Evolutionary conservation across 2,797 vertebrate species (phyloP).

Genomic region (Mallotus villosus): DNA sequence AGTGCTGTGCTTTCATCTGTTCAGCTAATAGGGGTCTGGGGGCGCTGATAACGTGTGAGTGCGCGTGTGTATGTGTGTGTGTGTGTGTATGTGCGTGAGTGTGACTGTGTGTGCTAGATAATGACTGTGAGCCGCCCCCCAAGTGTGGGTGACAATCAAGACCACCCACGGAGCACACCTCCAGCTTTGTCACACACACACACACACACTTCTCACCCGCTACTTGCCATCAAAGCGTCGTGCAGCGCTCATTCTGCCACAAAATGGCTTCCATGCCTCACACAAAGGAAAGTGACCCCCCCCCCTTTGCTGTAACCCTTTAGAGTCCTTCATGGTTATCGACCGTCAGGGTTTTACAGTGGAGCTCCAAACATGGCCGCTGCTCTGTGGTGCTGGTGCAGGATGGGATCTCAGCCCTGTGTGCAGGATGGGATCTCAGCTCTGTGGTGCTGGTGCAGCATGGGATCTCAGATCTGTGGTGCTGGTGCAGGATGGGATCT

Average conservation of each 20-base stretch:
- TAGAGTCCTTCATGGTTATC: too few species aligned
- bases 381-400: too few species aligned
- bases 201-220: neutral
- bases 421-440: too few species aligned
- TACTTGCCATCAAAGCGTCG: neutral
- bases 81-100: conserved; percentile 2
- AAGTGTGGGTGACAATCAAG: neutral
- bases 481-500: too few species aligned
- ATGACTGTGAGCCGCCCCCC: neutral
- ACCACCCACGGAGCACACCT: neutral
- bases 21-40: conserved; percentile 2
- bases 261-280: neutral
- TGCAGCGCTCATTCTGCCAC: neutral
- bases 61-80: neutral
- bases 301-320: neutral
- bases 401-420: too few species aligned
- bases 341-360: too few species aligned
- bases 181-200: neutral
- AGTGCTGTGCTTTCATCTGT: conserved; percentile 10
- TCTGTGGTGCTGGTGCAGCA: too few species aligned
- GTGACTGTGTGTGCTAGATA: neutral
- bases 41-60: neutral
- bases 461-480: too few species aligned
- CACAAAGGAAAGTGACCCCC: neutral
- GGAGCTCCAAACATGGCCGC: too few species aligned